A percentile compares a stretch with the other conserved stretches of the same genome.
These are phyloP conservation scores for Leiothrix lutea DNA, from an alignment of 2,113 vertebrate species.

Conservation along the genomic window DNA sequence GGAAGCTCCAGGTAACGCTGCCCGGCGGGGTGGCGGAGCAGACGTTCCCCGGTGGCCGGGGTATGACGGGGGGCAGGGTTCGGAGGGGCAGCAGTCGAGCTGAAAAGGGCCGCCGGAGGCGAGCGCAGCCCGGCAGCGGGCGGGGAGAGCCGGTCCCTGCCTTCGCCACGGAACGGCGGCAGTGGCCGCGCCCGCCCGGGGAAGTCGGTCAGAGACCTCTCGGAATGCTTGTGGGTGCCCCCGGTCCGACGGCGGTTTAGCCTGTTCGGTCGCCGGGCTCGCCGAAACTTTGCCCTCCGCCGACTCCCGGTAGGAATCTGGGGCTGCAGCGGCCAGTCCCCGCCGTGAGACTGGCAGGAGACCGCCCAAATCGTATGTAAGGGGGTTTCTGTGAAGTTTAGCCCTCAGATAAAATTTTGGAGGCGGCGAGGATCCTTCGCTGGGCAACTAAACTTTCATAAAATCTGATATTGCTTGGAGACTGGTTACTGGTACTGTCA, in stretches of 20 bases:
- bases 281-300: neutral
- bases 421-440: neutral
- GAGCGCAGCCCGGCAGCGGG: neutral
- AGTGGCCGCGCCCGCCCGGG: neutral
- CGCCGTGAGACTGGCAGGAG: neutral
- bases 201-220: too few species aligned
- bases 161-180: neutral
- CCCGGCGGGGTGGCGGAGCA: neutral
- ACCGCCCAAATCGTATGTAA: rapidly evolving
- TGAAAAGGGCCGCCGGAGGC: neutral
- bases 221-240: neutral
- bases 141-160: neutral
- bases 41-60: neutral
- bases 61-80: neutral
- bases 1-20: constrained; percentile 30
- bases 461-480: neutral
- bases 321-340: neutral
- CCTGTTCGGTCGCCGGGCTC: neutral
- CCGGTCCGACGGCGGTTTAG: neutral
- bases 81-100: neutral
- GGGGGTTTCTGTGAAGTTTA: neutral
- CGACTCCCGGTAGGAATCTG: neutral
- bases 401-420: neutral
- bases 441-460: constrained; percentile 30
- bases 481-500: neutral